Base-by-base conservation (phyloP, 1,140 invertebrate species). In the Mesaphorura yosii region DNA sequence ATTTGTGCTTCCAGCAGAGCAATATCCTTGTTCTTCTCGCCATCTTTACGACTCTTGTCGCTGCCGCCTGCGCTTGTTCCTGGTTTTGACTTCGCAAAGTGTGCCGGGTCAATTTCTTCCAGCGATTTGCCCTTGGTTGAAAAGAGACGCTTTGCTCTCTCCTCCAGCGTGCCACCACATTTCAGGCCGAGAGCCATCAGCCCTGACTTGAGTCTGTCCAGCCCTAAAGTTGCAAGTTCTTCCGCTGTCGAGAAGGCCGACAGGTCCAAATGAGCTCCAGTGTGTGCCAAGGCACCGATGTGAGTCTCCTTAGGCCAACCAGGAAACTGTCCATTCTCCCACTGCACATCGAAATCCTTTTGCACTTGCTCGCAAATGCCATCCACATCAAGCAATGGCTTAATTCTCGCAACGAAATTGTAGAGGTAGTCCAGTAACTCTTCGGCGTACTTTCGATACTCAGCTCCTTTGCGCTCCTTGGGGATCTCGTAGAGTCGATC, bases 261-360 rank as follows among this genome's bases (percentile, higher is more conserved):
- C 1, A 99, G 71, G 72, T 99, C 95, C 42, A 99, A 78, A 74
- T 95, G 90, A 17, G 93, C 93, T 53, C 92, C 93, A 12, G 90
- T 79, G 67, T 90, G 86, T 2, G 87, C 84, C 50, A 98, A 70
- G 19, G 90, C 91, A 2, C 57, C 55, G 64, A 48, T 37, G 51
- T 88, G 86, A 10, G 89, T 84, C 72, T 96, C 91, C 82, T 97
- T 98, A 1, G 88, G 86, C 91, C 93, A 98, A 27, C 94, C 94
- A 27, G 87, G 88, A 68, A 95, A 92, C 23, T 75, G 80, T 14
- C 87, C 93, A 47, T 75, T 78, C 57, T 85, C 81, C 91, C 92
- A 98, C 58, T 93, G 85, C 22, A 73, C 73, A 34, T 86, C 75
- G 68, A 98, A 94, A 39, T 95, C 88, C 51, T 80, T 78, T 46